Base-by-base conservation (phyloP, 2,888 invertebrate genomes). In the Encarsia formosa region DNA sequence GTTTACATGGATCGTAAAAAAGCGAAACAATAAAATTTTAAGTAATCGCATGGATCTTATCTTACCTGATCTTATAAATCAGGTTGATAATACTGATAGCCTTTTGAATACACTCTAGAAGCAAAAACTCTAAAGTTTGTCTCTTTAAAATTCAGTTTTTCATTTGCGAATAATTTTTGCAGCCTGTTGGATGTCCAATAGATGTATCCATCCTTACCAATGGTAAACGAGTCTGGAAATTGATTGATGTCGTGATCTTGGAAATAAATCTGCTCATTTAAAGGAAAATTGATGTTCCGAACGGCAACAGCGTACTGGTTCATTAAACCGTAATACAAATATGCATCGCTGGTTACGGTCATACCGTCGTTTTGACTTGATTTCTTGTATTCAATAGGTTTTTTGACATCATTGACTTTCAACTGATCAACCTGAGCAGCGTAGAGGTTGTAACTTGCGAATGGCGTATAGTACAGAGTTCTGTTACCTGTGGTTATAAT, bases 181-280 rank as follows among this genome's bases (percentile, higher is more conserved):
- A 81, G 77, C 70, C 87, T 87, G 13, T 85, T 77, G 11, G 86
- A 77, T 6, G 83, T 81, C 66, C 82, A 85, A 5, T n/a, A n/a
- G n/a, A 86, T 71, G 65, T 83, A 82, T 22, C 86, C 85, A 47
- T 75, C 72, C 54, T 78, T 77, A 64, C 86, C 85, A 62, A 86
- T 83, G 3, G 81, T 78, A 67, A 87, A 85, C 4, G 85, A 80
- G 65, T 85, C 85, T 0, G 84, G 80, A 87, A 87, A 88, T 68
- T 87, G 86, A 56, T 87, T 80, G 64, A 80, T 81, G 53, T 77
- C 79, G 38, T 79, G 76, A 68, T 86, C 86, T 61, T 81, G 79
- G 8, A 84, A 82, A 52, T 87, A 81, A 19, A 84, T 77, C 38
- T 3, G 20, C 18, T 2, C 15, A 5, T 3, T 15, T 22, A 8